Evolutionary conservation across 2,797 vertebrate species (phyloP).

Genomic region (Falco biarmicus): DNA sequence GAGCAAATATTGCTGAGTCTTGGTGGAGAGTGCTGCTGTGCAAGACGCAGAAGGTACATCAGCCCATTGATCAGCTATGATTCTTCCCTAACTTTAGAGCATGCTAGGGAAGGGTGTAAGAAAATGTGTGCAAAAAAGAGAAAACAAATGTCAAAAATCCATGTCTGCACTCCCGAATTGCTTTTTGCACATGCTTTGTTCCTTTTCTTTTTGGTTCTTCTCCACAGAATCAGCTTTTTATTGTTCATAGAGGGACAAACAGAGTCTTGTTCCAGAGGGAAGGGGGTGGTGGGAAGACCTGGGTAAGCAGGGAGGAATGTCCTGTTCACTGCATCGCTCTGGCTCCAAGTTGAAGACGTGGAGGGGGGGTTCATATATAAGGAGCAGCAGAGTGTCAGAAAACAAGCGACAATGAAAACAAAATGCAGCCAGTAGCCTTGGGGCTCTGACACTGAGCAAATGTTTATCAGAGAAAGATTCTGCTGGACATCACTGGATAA

Average conservation of each 20-base stretch:
- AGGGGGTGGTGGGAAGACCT: not conserved
- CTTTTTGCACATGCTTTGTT: not conserved
- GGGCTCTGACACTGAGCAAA: slow-evolving; percentile 74
- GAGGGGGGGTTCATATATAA: not conserved
- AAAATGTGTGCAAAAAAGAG: not conserved
- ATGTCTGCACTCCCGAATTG: not conserved
- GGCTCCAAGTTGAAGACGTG: not conserved
- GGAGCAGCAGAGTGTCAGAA: slow-evolving; percentile 25
- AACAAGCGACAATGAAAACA: slow-evolving; percentile 51
- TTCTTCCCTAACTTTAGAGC: not conserved
- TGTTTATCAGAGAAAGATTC: slow-evolving; percentile 76
- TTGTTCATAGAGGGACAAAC: slow-evolving; percentile 4
- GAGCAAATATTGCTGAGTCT: not conserved
- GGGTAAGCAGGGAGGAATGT: not conserved
- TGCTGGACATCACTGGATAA: slow-evolving; percentile 80
- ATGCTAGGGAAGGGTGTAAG: not conserved
- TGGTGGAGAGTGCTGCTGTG: not conserved
- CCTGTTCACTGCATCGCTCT: not conserved
- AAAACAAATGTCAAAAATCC: not conserved
- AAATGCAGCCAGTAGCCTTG: slow-evolving; percentile 66
- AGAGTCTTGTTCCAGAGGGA: slow-evolving; percentile 2
- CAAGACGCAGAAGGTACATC: not conserved
- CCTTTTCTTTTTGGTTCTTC: not conserved
- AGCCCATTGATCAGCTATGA: not conserved
- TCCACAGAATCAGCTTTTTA: not conserved